A percentile compares a stretch with the other conserved stretches of the same genome.
phyloP scores from a whole-genome alignment of 2,113 vertebrate genomes.

The Lasiurus cinereus region DNA sequence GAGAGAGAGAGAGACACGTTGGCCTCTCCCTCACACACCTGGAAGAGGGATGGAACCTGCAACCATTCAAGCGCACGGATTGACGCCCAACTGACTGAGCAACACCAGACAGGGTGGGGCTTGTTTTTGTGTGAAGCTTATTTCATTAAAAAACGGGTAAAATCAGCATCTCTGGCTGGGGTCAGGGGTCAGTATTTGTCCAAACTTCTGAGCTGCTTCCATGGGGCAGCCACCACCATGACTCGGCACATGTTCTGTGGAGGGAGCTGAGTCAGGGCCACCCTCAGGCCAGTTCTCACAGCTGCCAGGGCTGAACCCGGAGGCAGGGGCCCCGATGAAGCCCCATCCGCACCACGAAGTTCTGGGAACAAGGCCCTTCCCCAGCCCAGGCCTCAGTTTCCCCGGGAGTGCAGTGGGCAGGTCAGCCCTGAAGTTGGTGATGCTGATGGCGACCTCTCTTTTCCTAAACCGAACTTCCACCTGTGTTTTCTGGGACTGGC shows the following conservation, averaged over 20 bases:
- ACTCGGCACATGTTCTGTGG: not conserved
- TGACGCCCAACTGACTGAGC: no score
- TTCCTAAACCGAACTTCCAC: not conserved
- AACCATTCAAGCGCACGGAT: no score
- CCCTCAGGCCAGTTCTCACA: not conserved
- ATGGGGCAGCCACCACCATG: accelerated
- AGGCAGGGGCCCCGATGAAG: not conserved
- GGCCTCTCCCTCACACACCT: no score
- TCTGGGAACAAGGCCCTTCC: not conserved
- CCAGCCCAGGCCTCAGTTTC: not conserved
- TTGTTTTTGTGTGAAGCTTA: no score
- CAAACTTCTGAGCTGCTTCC: not conserved
- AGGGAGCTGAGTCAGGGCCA: not conserved
- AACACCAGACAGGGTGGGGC: no score
- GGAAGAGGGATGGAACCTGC: no score
- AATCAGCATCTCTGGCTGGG: not conserved
- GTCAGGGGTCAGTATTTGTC: not conserved
- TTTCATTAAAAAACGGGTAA: not conserved
- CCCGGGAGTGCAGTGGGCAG: not conserved
- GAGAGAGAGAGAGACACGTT: no score
- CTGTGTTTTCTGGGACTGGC: not conserved
- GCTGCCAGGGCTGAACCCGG: not conserved
- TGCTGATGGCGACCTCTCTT: not conserved
- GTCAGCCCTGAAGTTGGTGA: not conserved
- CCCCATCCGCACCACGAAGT: not conserved